These are phyloP conservation scores for Sciurus vulgaris DNA, from an alignment of 2,797 vertebrate species.

Conservation along the genomic window DNA sequence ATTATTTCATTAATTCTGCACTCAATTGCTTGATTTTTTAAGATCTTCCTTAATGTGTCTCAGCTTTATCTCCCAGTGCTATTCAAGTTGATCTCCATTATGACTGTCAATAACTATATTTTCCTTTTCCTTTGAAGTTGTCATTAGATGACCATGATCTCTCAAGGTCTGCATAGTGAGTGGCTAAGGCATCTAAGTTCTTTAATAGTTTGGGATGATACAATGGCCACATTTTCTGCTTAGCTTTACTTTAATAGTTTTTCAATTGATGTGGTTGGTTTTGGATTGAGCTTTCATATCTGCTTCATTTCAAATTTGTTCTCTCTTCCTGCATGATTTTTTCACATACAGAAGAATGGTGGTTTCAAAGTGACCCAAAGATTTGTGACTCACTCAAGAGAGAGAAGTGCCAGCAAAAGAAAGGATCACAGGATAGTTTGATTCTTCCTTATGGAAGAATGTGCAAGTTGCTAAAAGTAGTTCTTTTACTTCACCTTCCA, in stretches of 20 bases:
- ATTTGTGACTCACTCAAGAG: background rate
- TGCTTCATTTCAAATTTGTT: background rate
- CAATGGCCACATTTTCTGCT: background rate
- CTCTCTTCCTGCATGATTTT: background rate
- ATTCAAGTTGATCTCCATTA: background rate
- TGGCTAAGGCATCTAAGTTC: background rate
- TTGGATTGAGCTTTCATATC: background rate
- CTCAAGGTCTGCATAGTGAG: background rate
- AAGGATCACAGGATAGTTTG: slow-evolving; percentile 20
- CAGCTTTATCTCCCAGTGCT: background rate
- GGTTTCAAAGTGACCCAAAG: background rate
- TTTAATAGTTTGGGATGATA: background rate
- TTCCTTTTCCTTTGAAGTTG: background rate
- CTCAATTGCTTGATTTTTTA: background rate
- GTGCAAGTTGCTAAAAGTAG: background rate
- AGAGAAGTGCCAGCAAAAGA: slow-evolving; percentile 22
- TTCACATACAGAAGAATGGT: slow-evolving; percentile 1
- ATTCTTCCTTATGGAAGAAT: slow-evolving; percentile 33
- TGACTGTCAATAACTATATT: background rate
- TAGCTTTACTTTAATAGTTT: background rate
- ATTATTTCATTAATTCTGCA: background rate
- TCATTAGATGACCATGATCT: background rate
- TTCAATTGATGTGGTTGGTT: background rate
- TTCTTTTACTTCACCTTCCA: background rate
- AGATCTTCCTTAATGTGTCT: background rate